phyloP scores from a whole-genome alignment of 2,888 invertebrate genomes.

The Drosophila ustulata region DNA sequence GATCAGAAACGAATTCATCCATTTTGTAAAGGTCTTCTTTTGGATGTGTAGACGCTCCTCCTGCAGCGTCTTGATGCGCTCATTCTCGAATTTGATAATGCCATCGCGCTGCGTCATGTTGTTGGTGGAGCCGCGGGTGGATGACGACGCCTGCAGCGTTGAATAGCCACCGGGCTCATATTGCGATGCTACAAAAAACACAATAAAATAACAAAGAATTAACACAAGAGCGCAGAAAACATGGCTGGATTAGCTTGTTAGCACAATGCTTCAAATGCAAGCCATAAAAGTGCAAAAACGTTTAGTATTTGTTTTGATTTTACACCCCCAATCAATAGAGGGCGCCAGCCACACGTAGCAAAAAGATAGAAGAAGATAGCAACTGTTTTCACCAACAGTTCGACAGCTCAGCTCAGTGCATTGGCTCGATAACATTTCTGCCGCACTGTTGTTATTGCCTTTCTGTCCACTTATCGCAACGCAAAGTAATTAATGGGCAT shows the following conservation, averaged over 20 bases:
- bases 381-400: conserved; percentile 18
- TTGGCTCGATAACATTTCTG: conserved; percentile 36
- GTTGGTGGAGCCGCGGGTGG: conserved; percentile 87
- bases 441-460: conserved; percentile 20
- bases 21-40: conserved; percentile 99
- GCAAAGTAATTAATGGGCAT: conserved; percentile 44
- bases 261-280: conserved; percentile 26
- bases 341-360: conserved; percentile 6
- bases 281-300: conserved; percentile 44
- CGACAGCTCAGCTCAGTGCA: conserved; percentile 20
- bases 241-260: conserved; percentile 29
- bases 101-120: conserved; percentile 96
- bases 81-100: conserved; percentile 97
- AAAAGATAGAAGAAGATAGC: conserved; percentile 5
- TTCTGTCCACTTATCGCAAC: conserved; percentile 45
- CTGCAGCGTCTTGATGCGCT: conserved; percentile 97
- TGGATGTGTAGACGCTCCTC: conserved; percentile 99
- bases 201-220: conserved; percentile 15
- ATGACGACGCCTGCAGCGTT: conserved; percentile 86
- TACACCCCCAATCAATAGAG: conserved; percentile 49
- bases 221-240: conserved; percentile 7
- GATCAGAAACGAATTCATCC: conserved; percentile 98
- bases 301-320: conserved; percentile 67
- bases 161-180: conserved; percentile 89
- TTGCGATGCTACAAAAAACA: conserved; percentile 86